A percentile compares a stretch with the other conserved stretches of the same genome.
These are phyloP conservation scores for Callospermophilus lateralis DNA, from an alignment of 2,113 vertebrate genomes.

Conservation along the genomic window DNA sequence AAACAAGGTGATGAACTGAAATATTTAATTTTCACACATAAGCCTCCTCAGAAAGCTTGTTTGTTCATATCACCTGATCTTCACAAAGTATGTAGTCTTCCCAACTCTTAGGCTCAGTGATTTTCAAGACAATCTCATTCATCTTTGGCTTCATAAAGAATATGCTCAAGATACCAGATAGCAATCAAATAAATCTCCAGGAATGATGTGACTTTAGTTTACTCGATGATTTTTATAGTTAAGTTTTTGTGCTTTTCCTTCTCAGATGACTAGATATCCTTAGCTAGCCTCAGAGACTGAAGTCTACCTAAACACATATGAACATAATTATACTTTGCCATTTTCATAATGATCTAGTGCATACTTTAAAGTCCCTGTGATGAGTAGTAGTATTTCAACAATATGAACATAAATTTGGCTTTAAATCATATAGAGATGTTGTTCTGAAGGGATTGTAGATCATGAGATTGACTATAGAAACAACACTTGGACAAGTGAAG, in stretches of 20 bases:
- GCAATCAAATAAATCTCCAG: neutral
- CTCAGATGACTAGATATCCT: neutral
- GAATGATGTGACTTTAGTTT: neutral
- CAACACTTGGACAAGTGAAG: constrained; percentile 3
- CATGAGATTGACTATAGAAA: neutral
- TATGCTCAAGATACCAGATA: neutral
- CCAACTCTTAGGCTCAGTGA: neutral
- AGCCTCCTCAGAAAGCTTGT: neutral
- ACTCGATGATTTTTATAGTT: constrained; percentile 7
- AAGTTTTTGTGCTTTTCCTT: constrained; percentile 16
- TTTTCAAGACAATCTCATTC: neutral
- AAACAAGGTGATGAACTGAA: neutral
- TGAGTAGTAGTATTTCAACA: neutral
- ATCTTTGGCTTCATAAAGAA: constrained; percentile 28
- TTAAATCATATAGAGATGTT: constrained; percentile 28
- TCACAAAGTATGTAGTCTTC: neutral
- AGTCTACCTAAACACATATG: neutral
- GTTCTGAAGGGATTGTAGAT: neutral
- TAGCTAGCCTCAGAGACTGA: neutral
- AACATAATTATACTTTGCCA: neutral
- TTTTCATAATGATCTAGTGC: neutral
- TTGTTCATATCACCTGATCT: neutral
- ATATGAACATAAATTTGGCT: neutral
- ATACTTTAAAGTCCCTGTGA: neutral
- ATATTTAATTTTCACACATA: neutral